Conservation (phyloP, 2,797 vertebrate species). For the Melanotaenia boesemani region DNA sequence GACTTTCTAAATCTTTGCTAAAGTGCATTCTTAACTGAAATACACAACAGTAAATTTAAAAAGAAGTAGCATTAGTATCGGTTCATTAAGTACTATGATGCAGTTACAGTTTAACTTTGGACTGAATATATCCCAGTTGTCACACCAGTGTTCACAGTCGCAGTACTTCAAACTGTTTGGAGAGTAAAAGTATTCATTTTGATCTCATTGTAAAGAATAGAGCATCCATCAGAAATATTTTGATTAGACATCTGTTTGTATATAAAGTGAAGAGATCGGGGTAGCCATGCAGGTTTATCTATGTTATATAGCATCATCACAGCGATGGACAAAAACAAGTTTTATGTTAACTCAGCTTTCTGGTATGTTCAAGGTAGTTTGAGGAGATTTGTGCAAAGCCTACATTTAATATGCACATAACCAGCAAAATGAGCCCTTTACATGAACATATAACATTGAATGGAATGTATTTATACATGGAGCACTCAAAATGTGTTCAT, state of each 20-base stretch:
- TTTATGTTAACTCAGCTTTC: neutral
- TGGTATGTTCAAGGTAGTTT: neutral
- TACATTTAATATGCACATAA: neutral
- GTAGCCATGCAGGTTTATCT: no score
- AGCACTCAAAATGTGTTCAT: neutral
- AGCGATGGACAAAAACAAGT: no score
- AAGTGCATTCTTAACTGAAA: no score
- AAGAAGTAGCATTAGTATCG: no score
- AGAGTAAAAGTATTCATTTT: neutral
- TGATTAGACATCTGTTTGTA: no score
- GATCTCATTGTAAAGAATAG: no score
- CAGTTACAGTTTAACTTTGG: neutral
- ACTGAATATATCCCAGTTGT: neutral
- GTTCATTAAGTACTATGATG: no score
- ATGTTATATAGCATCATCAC: no score
- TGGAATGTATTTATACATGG: neutral
- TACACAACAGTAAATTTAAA: no score
- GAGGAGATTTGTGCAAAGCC: neutral
- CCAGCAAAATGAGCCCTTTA: neutral
- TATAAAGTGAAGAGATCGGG: neutral
- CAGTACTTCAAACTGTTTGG: neutral
- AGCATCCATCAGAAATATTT: no score
- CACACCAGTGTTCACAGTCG: no score
- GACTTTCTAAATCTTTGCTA: no score
- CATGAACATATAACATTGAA: neutral